These are phyloP conservation scores for Eilema depressum DNA, from an alignment of 2,888 invertebrate genomes.

Conservation along the genomic window DNA sequence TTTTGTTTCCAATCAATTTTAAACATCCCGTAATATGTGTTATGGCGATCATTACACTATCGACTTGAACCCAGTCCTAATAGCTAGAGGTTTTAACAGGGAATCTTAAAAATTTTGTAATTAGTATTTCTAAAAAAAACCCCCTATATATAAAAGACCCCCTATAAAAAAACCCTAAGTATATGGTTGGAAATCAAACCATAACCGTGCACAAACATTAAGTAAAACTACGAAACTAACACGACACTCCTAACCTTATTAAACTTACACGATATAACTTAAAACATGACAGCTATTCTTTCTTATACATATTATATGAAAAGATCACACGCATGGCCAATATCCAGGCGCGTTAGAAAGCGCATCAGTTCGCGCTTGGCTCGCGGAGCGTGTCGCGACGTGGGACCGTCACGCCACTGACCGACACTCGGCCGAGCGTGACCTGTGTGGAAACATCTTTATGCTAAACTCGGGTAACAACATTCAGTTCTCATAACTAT, in stretches of 20 bases:
- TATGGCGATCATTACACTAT: not conserved
- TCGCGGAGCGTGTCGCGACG: conserved; percentile 69
- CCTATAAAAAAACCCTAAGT: too few relatives aligned
- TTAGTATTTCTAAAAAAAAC: too few relatives aligned
- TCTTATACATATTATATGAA: conserved; percentile 42
- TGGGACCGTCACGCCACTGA: conserved; percentile 77
- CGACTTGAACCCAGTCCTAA: not conserved
- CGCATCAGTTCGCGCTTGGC: conserved; percentile 76
- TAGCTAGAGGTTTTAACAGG: too few relatives aligned
- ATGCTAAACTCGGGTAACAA: conserved; percentile 37
- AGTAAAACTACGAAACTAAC: not conserved
- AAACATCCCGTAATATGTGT: too few relatives aligned
- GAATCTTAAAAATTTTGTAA: not conserved
- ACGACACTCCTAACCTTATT: conserved; percentile 21
- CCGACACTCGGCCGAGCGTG: conserved; percentile 74
- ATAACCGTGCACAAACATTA: not conserved
- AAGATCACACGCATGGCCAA: conserved; percentile 56
- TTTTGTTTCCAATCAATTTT: too few relatives aligned
- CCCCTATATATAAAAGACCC: too few relatives aligned
- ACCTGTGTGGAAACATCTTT: conserved; percentile 66
- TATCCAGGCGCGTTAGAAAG: conserved; percentile 75
- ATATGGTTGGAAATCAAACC: too few relatives aligned
- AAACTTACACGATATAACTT: conserved; percentile 28
- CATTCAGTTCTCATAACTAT: conserved; percentile 5
- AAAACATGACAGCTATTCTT: conserved; percentile 28